Base-by-base conservation (phyloP, 2,888 invertebrate genomes). In the Drosophila kuntzei region DNA sequence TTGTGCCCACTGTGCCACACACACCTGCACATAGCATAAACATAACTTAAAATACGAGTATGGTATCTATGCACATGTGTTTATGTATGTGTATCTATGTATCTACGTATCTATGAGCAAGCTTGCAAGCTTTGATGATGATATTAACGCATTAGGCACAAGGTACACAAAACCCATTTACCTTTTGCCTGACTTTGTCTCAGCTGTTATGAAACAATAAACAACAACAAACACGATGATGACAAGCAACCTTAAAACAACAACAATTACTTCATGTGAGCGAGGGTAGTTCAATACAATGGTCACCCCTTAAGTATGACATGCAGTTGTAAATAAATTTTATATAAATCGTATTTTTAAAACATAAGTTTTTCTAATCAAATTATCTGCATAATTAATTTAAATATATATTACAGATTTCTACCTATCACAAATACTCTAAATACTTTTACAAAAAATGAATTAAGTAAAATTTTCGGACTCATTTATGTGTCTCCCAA, bases 61-160 rank as follows among this genome's bases (percentile, higher is more conserved):
- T 37, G 47, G 39, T 54, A 36, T 37, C 14, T 49, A 34, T 51
- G 16, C 39, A 54, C 37, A 58, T 50, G 46, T 57, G 25, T 49
- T 11, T 59, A 32, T 62, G 41, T 49, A n/a, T n/a, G 43, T 61
- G 54, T 59, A 57, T 49, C 43, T 67, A 47, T 34, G 49, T 51
- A 53, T 58, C 57, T 58, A 59, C 44, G 51, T 67, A 53, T 39
- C 54, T 61, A 41, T 68, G 68, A 72, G 72, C 57, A 41, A 47
- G 58, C 69, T 57, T 60, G 67, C 60, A 66, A 62, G 71, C 68
- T 43, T 41, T 74, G 80, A 75, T 85, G 87, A 83, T 85, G 80
- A 86, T 85, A 82, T 82, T 87, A 85, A 84, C 78, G 85, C 87
- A 87, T 85, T 85, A 87, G 85, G 87, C 80, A 87, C 87, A 85